Conservation (phyloP, 2,113 vertebrate species). For the Origma solitaria region DNA sequence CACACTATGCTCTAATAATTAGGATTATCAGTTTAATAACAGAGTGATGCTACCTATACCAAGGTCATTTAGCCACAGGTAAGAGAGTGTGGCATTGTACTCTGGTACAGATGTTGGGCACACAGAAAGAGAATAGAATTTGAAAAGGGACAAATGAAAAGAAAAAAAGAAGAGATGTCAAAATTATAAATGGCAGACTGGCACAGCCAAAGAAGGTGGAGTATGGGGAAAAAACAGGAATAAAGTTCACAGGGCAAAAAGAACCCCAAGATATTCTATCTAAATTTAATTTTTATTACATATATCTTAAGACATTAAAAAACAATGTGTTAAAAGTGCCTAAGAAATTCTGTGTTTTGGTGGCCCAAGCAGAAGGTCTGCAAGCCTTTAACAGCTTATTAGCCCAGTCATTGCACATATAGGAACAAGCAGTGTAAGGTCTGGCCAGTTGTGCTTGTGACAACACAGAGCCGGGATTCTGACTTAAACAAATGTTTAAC, state of each 20-base stretch:
- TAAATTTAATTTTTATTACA: not conserved
- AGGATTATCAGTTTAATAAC: not conserved
- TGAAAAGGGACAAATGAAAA: not conserved
- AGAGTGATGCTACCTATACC: not conserved
- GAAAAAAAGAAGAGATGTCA: not conserved
- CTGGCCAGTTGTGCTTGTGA: not conserved
- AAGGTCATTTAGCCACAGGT: not conserved
- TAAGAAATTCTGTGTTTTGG: not conserved
- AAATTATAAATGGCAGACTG: not conserved
- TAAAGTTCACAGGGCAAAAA: not conserved
- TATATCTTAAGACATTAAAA: not conserved
- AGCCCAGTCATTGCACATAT: not conserved
- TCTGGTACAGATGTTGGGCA: not conserved
- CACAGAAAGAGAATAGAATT: not conserved
- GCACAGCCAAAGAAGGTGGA: not conserved
- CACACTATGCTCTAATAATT: not conserved
- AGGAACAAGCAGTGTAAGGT: not conserved
- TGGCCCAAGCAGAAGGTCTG: not conserved
- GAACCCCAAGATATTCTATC: not conserved
- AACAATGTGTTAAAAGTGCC: not conserved
- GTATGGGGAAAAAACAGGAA: not conserved
- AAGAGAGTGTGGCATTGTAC: not conserved
- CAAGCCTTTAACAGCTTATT: not conserved
- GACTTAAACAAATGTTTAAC: not conserved
- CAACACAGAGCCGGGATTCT: not conserved